phyloP scores from a whole-genome alignment of 92 coral and sea anemone genomes.

The Palythoa caribaeorum region DNA sequence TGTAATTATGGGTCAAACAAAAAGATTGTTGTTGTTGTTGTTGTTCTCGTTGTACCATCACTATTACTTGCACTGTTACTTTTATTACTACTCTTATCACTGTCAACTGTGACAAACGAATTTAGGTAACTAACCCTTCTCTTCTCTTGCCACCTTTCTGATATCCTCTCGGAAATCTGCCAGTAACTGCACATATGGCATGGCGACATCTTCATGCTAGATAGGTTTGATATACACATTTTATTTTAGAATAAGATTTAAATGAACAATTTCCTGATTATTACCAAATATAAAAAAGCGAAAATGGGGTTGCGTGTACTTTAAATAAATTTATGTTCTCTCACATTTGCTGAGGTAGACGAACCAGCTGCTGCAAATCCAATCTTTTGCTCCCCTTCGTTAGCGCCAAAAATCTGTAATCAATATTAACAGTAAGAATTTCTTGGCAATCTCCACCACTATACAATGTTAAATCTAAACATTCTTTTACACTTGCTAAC shows the following conservation, averaged over 20 bases:
- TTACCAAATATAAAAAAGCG: neutral
- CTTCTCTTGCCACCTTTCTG: slow-evolving; percentile 90
- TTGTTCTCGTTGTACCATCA: no score
- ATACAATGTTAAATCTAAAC: neutral
- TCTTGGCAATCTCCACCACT: neutral
- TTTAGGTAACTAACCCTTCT: slow-evolving; percentile 69
- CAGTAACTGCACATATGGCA: slow-evolving; percentile 94
- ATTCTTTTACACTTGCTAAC: neutral
- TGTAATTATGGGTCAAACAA: no score
- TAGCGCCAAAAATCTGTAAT: slow-evolving; percentile 91
- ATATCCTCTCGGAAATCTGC: slow-evolving; percentile 97
- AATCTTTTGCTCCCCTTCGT: slow-evolving; percentile 89
- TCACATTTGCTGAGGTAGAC: slow-evolving; percentile 72
- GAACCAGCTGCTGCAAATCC: slow-evolving; percentile 87
- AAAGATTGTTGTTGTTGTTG: no score
- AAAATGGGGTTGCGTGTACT: neutral
- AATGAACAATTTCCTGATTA: neutral
- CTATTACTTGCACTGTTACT: no score
- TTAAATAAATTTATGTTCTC: neutral
- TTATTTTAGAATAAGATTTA: neutral
- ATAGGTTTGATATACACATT: neutral
- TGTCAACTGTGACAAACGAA: no score
- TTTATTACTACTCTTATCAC: no score
- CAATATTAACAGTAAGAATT: neutral
- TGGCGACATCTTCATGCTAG: slow-evolving; percentile 91